Evolutionary conservation across 2,888 invertebrate genomes (phyloP), one percentile per base, ranked within the genome.

Genomic region (Matsumyia berberina): DNA sequence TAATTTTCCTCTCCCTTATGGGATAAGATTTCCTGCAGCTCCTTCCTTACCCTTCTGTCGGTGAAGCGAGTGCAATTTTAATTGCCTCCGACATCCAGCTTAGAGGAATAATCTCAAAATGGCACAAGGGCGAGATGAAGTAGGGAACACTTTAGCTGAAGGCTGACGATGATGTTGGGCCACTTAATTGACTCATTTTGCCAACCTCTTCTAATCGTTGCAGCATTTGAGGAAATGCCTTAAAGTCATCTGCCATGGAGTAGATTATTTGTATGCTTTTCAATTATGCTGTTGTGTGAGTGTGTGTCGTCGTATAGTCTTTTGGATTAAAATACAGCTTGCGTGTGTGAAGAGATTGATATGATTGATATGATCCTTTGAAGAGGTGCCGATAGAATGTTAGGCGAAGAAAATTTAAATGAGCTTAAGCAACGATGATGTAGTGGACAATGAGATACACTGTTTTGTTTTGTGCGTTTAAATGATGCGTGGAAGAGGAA

Each of bases 141-240:
- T 42, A 64, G 17, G 37, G 35, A 78, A 31, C 12, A 62, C 39
- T 53, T 3, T 33, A 17, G 4, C 51, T 29, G 29, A 19, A 72
- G 31, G 19, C n/a, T 29, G 15, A 8, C 51, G 62, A 11, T 74
- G 74, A 53, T 39, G 46, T 12, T 37, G 46, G 19, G 24, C 19
- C 39, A 55, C 53, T 76, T 85, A 85, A 80, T 85, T 80, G 70
- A 80, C 60, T 85, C 53, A 55, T 74, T 85, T 70, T 80, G 64
- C 74, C 80, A 60, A 51, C 64, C 70, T 80, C 80, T 66, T 70
- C 53, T 70, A 66, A 85, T 70, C 60, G 53, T 53, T 70, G 69
- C 57, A 66, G 46, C 85, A 80, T 80, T 76, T 80, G 58, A 70
- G 74, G 46, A 31, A 70, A 69, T 74, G 57, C 80, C 74, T 79